phyloP scores from a whole-genome alignment of 2,888 invertebrate species.

The Abrostola triplasia region DNA sequence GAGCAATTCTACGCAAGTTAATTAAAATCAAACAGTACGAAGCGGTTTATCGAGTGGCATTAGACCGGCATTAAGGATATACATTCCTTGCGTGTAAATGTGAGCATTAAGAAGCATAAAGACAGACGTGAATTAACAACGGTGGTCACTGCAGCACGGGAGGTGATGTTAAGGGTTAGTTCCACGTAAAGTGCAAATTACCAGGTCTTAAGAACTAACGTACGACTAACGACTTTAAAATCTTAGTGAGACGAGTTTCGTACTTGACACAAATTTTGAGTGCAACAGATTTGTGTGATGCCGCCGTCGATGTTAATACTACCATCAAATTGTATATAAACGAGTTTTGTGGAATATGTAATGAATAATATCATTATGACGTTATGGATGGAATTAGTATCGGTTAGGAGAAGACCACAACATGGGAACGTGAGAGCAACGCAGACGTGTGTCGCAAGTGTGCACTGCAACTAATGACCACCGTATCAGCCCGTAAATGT shows the following conservation, averaged over 20 bases:
- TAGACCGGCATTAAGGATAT: constrained; percentile 11
- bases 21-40: constrained; percentile 37
- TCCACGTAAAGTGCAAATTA: constrained; percentile 29
- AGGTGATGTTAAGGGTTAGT: constrained; percentile 34
- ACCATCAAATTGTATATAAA: constrained; percentile 13
- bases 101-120: constrained; percentile 2
- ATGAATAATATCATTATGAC: constrained; percentile 18
- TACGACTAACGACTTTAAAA: constrained; percentile 57
- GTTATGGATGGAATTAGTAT: background rate
- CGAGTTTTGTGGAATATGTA: constrained; percentile 1
- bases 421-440: background rate
- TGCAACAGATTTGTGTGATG: constrained; percentile 55
- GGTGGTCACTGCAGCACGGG: constrained; percentile 17
- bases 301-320: constrained; percentile 1
- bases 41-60: constrained; percentile 15
- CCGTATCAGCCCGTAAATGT: background rate
- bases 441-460: background rate
- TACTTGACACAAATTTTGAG: constrained; percentile 70
- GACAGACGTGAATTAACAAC: constrained; percentile 13
- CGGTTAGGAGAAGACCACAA: constrained; percentile 3
- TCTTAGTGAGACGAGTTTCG: constrained; percentile 64
- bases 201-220: constrained; percentile 8
- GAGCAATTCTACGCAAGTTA: constrained; percentile 10
- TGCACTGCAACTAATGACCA: background rate
- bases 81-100: constrained; percentile 20